Base-by-base conservation (phyloP, 2,888 invertebrate genomes). In the Autographa pulchrina region DNA sequence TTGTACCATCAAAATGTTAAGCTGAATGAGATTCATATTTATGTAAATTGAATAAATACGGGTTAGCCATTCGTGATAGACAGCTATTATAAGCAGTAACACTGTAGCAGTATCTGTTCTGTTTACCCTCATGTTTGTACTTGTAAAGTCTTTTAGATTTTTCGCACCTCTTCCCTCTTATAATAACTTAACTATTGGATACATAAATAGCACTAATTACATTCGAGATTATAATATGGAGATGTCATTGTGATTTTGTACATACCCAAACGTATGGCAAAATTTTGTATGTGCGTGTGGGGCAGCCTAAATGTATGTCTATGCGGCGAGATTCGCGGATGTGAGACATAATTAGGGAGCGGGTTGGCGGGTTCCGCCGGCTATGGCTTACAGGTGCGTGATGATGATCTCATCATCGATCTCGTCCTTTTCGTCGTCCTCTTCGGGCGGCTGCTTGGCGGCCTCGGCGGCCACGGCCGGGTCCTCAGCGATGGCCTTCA, bases 381-480 rank as follows among this genome's bases (percentile, higher is more conserved):
- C 80, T 68, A 65, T 70, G 79, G 81, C 83, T 90, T 97, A 98
- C 89, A 98, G 97, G 93, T 98, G 98, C 80, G 98, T 98, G 89
- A 98, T 97, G 90, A 98, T 97, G 91, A 98, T 98, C 90, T 98
- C 98, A 91, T 98, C 98, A 94, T 98, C 98, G 86, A 98, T 97
- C 92, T 98, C 98, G 92, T 98, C 98, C 89, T 98, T 97, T 90
- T 98, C 98, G 89, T 98, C 98, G 73, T 98, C 98, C 92, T 98
- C 98, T 90, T 98, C 98, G 25, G 97, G 96, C 56, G 97, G 97
- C 77, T 96, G 96, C 73, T 96, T 96, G 70, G 97, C 97, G 13
- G 97, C 97, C 38, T 97, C 97, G 64, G 96, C 96, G 56, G 96
- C 95, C 74, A 96, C 91, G 72, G 96, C 97, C 59, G 97, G 97